Base-by-base conservation (phyloP, 2,888 invertebrate species). In the Apotomis betuletana region DNA sequence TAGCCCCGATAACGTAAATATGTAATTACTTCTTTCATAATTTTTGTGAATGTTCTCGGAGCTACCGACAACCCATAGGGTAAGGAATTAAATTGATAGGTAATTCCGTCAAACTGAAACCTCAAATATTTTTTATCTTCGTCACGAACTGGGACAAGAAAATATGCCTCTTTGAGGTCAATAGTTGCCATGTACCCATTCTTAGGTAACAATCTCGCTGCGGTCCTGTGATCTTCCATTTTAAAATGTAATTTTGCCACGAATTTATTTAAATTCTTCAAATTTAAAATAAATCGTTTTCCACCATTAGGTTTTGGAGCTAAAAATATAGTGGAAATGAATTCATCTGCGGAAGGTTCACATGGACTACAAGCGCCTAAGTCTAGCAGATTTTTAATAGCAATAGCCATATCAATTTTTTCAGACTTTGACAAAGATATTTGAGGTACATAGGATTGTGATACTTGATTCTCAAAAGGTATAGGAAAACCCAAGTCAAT, bases 191-290 rank as follows among this genome's bases (percentile, higher is more conserved):
- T 13, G 13, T 13, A 54, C 13, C 54, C 13, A 54, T 54, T 54
- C 3, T 54, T 13, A 8, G 54, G 13, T 5, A 54, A 13, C 13
- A 54, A n/a, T 54, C 13, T 54, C 5, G 54, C 4, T 13, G 54
- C n/a, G 54, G 54, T 54, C 13, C 54, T 54, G 13, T 54, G 13
- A 54, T 54, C 54, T 13, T 54, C 54, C 54, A 54, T 54, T 54
- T 54, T 54, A 54, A 54, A 54, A 13, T 54, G 54, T 13, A 13
- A 54, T 54, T 54, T 54, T 5, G 13, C 13, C 13, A 54, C 13
- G 54, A 54, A 54, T 13, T 54, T 54, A 13, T 54, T 54, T 54
- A 54, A 44, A 6, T 44, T 5, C 8, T 44, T 44, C 8, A 44
- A 44, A 44, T 44, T 44, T 44, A 44, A 44, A 15, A 54, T 54